A percentile compares a stretch with the other conserved stretches of the same genome.
Conservation (phyloP, 2,888 invertebrate genomes). For the Byasa hedistus region DNA sequence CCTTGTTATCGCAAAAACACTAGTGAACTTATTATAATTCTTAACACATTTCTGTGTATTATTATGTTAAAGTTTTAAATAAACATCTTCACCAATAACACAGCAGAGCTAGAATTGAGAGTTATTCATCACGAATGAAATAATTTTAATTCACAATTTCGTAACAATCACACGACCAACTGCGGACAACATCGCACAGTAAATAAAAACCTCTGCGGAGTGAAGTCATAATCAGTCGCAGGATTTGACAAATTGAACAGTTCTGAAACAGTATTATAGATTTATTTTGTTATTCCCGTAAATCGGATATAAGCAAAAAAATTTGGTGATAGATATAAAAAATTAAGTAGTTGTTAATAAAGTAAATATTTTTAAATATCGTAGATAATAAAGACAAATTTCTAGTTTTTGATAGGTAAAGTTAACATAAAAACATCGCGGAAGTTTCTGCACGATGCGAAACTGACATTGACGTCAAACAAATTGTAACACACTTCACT, state of each 20-base stretch:
- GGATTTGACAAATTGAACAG: constrained; percentile 13
- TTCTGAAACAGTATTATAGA: constrained; percentile 12
- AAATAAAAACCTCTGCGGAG: constrained; percentile 23
- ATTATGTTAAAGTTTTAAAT: background rate
- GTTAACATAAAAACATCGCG: too few relatives aligned
- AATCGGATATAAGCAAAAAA: background rate
- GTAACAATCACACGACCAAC: constrained; percentile 18
- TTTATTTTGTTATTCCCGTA: background rate
- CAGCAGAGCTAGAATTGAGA: background rate
- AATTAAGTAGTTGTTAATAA: background rate
- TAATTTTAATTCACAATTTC: constrained; percentile 32
- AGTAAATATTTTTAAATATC: background rate
- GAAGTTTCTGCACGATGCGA: background rate
- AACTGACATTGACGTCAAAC: background rate
- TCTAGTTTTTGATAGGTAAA: too few relatives aligned
- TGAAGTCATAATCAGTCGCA: constrained; percentile 4
- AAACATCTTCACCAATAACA: constrained; percentile 25
- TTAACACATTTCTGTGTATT: constrained; percentile 18
- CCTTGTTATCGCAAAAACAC: constrained; percentile 39
- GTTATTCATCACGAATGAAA: constrained; percentile 13
- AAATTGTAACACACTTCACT: background rate
- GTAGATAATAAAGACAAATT: too few relatives aligned
- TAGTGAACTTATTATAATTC: constrained; percentile 3
- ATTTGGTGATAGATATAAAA: background rate
- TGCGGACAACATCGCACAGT: constrained; percentile 21